Evolutionary conservation across 2,113 vertebrate genomes (phyloP).

Genomic region (Chloropsis hardwickii): DNA sequence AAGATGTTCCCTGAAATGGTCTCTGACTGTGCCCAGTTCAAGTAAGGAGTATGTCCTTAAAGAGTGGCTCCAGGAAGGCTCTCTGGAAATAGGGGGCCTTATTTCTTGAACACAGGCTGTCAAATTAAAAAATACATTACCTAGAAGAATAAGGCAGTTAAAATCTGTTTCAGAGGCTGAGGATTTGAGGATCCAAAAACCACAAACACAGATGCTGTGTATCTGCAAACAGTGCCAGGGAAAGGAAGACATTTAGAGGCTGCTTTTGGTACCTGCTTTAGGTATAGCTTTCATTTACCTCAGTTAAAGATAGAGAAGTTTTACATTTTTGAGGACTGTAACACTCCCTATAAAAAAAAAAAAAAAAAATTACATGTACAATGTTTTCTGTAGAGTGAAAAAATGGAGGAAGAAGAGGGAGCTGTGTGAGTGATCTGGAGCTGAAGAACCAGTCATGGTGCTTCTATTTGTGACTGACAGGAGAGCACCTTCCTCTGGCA

Average conservation of each 20-base stretch:
- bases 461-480: background rate
- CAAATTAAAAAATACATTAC: background rate
- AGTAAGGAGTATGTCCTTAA: background rate
- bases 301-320: background rate
- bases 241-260: background rate
- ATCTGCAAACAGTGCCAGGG: background rate
- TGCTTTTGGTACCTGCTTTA: background rate
- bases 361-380: background rate
- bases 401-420: background rate
- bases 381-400: background rate
- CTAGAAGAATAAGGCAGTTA: background rate
- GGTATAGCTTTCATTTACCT: background rate
- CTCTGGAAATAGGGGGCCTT: background rate
- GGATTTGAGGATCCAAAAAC: background rate
- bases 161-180: background rate
- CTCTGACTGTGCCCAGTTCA: background rate
- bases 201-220: background rate
- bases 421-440: background rate
- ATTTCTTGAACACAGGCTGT: background rate
- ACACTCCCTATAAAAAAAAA: background rate
- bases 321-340: background rate
- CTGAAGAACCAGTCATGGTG: background rate
- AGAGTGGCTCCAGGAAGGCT: background rate
- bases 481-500: background rate
- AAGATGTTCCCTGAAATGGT: background rate